Conservation (phyloP, 1,140 invertebrate species). For the Nephotettix cincticeps region DNA sequence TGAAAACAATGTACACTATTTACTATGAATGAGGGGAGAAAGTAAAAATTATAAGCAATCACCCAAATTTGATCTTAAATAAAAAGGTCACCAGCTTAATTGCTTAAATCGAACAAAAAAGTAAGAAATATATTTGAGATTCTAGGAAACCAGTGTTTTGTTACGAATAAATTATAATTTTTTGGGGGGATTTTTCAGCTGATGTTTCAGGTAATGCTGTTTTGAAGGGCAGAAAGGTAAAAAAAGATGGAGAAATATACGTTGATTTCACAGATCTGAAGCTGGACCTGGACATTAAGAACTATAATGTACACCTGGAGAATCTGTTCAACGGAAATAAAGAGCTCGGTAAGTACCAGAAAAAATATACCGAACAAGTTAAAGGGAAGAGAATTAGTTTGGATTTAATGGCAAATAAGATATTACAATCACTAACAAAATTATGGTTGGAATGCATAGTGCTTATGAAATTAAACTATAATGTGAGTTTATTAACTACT, state of each 20-base stretch:
- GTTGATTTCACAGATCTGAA: constrained; percentile 36
- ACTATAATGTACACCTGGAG: constrained; percentile 35
- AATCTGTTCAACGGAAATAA: constrained; percentile 42
- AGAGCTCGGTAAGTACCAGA: constrained; percentile 37
- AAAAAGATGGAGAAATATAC: constrained; percentile 32
- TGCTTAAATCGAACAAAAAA: background rate
- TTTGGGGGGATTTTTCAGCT: constrained; percentile 31
- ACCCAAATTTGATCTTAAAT: background rate
- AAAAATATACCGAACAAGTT: too few relatives aligned
- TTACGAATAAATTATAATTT: background rate
- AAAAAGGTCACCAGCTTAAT: background rate
- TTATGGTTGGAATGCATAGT: too few relatives aligned
- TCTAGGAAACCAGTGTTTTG: background rate
- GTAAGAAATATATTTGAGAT: background rate
- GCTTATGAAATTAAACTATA: too few relatives aligned
- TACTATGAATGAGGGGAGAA: background rate
- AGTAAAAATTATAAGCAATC: too few relatives aligned
- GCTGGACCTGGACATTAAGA: constrained; percentile 35
- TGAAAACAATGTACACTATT: too few relatives aligned
- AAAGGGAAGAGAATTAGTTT: too few relatives aligned
- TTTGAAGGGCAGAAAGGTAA: constrained; percentile 31
- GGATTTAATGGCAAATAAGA: too few relatives aligned
- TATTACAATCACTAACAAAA: too few relatives aligned
- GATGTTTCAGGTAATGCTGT: constrained; percentile 33
- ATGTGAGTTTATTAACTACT: too few relatives aligned